Base-by-base conservation (phyloP, 2,113 vertebrate species). In the Crotalus tigris region DNA sequence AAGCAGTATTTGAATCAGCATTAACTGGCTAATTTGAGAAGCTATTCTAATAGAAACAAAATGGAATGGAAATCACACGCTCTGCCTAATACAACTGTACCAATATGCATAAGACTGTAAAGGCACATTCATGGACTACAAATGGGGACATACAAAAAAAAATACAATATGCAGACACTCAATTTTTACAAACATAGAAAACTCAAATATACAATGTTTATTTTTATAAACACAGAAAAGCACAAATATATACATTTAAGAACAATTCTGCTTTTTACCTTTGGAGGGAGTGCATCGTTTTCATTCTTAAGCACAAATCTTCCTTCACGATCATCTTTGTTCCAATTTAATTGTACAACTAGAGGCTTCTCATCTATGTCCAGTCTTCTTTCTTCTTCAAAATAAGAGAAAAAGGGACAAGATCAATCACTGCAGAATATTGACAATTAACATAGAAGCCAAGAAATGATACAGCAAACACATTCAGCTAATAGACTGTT, bases 271-370 rank as follows among this genome's bases (percentile, higher is more conserved):
- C 33, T 0, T 10, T 95, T 95, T 96, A 99, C 99, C 98, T 99
- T 99, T 69, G 96, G 97, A 93, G 98, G 98, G 55, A 98, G 9
- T 0, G 98, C 97, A 93, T 99, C 99, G 2, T 99, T 99, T 97
- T 99, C 99, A 7, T 99, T 99, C 98, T 99, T 99, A n/a, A 99
- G 98, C 58, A 99, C 99, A 44, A 99, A 99, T 85, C 99, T 98
- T 85, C 99, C 99, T 94, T 99, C 99, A 24, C 99, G 96, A 96
- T 99, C 99, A 90, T 99, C 99, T 96, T 99, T 99, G 97, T 99
- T 99, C 99, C 99, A 99, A 96, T 99, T 99, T 93, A 99, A 96
- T 87, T 99, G 99, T 86, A 99, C 99, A 57, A 99, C 99, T 21
- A 99, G 98, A 92, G 99, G 99, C 94, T 99, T 99, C 98, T 99